Conservation (phyloP, 2,888 invertebrate genomes). For the Acanthosepion lycidas region DNA sequence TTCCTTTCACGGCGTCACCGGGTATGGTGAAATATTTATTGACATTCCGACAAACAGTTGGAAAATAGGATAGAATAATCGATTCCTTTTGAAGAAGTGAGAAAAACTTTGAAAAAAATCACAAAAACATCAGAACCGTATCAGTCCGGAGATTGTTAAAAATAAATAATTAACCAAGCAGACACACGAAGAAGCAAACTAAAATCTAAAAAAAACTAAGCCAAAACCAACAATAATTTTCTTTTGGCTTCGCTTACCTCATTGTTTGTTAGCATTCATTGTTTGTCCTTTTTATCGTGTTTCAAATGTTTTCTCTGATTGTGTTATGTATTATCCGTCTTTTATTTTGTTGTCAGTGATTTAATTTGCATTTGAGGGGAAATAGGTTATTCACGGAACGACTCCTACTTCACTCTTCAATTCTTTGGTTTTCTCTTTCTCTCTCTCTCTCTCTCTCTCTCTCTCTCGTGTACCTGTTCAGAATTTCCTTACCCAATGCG, state of each 20-base stretch:
- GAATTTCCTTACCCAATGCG: no score
- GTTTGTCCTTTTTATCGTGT: no score
- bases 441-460: no score
- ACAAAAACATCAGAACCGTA: neutral
- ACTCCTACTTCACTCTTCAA: no score
- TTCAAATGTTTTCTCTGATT: neutral
- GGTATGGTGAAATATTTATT: neutral
- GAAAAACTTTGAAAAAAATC: neutral
- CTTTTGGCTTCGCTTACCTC: neutral
- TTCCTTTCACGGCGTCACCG: neutral
- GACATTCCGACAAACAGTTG: neutral
- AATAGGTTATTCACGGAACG: no score
- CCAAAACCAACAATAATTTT: neutral
- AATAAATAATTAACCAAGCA: neutral
- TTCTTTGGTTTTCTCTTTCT: no score
- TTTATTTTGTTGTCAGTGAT: neutral
- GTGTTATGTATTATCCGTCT: neutral
- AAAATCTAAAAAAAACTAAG: neutral
- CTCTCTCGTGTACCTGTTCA: no score
- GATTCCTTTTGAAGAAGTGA: neutral
- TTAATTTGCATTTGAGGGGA: neutral
- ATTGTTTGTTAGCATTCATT: no score
- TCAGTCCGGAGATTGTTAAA: neutral
- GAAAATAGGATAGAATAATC: neutral
- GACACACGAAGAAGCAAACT: neutral